Conservation (phyloP, 2,888 invertebrate genomes). For the Xanthorhoe spadicearia region DNA sequence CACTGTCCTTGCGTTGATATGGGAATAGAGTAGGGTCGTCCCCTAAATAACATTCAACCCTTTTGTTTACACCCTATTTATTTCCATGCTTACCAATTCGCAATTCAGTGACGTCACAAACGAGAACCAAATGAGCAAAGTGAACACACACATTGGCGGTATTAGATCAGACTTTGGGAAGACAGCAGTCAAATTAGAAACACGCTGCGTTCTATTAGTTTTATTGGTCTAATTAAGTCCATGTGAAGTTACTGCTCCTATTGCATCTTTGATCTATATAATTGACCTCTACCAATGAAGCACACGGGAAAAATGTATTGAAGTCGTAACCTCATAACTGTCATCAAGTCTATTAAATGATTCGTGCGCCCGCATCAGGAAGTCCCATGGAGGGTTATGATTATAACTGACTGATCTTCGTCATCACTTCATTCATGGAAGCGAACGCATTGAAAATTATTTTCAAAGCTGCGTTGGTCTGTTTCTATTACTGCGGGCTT, state of each 20-base stretch:
- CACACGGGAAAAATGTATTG: conserved; percentile 76
- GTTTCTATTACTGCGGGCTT: conserved; percentile 50
- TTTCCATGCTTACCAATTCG: conserved; percentile 54
- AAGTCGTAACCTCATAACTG: conserved; percentile 74
- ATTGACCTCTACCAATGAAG: conserved; percentile 74
- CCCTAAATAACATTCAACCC: conserved; percentile 75
- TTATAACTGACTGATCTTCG: conserved; percentile 55
- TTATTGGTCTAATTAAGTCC: conserved; percentile 73
- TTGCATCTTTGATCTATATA: conserved; percentile 74
- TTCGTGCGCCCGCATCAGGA: conserved; percentile 80
- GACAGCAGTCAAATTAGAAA: conserved; percentile 42
- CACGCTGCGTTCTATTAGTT: conserved; percentile 64
- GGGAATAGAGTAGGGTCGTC: conserved; percentile 56
- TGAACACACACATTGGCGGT: conserved; percentile 27
- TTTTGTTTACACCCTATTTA: conserved; percentile 73
- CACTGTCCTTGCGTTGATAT: conserved; percentile 56
- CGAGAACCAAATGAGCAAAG: conserved; percentile 40
- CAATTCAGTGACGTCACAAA: conserved; percentile 60
- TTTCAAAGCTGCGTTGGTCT: conserved; percentile 53
- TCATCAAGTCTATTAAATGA: conserved; percentile 76
- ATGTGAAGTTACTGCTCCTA: conserved; percentile 57
- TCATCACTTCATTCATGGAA: conserved; percentile 54
- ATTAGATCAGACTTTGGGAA: conserved; percentile 38
- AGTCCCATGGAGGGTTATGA: conserved; percentile 74
- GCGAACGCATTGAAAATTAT: conserved; percentile 28